Base-by-base conservation (phyloP, 2,888 invertebrate species). In the Epirrhoe alternata region DNA sequence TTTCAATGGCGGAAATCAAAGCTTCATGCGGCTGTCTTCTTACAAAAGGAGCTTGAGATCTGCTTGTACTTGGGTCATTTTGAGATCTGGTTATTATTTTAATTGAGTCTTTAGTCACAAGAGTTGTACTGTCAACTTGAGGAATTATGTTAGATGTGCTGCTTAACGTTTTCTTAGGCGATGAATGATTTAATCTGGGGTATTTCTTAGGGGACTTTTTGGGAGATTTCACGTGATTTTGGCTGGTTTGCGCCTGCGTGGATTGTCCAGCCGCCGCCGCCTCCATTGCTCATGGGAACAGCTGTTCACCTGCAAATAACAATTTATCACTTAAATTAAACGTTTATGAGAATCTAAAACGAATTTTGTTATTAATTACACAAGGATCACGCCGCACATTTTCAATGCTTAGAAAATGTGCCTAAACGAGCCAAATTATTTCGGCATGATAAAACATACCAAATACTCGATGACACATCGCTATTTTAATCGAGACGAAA, bases 261-360 rank as follows among this genome's bases (percentile, higher is more conserved):
- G 71, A 61, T 31, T 72, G 67, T 33, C 75, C 70, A 52, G 71
- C 54, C 24, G 38, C 47, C 2, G 47, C 14, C n/a, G 73, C 70
- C 61, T 85, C 85, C 88, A 88, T 88, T 6, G 58, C 71, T 83
- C 76, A 86, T 71, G 83, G 82, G 61, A 78, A 74, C 49, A 86
- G 61, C 38, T 67, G 74, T 35, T 76, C 74, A 70, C 86, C 88
- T 88, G 72, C 0, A 60, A 63, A 12, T 42, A 55, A 24, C 10
- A 64, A 68, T 10, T 42, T 17, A 16, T 17, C 24, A 54, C 54
- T 38, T 17, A n/a, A n/a, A n/a, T 51, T 51, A 6, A 16, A 24
- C 16, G 14, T 14, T n/a, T n/a, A n/a, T n/a, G n/a, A n/a, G n/a
- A n/a, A n/a, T n/a, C n/a, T n/a, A n/a, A n/a, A n/a, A n/a, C n/a